phyloP scores from a whole-genome alignment of 2,113 vertebrate species.

The Gymnarchus niloticus region DNA sequence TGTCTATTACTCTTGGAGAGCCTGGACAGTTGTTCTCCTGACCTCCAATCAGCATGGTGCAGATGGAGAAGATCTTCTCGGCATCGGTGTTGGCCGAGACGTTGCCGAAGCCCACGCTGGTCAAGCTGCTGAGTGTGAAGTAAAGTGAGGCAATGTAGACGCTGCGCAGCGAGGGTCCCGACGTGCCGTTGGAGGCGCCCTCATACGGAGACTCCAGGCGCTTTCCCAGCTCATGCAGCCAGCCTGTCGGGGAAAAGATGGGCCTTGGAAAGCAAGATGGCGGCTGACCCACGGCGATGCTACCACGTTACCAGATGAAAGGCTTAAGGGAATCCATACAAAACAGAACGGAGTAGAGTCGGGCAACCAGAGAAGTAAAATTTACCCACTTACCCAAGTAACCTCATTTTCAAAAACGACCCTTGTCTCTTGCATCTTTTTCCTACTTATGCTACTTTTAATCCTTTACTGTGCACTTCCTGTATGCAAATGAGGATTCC shows the following conservation, averaged over 20 bases:
- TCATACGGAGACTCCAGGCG: conserved; percentile 85
- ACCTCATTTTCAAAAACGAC: neutral
- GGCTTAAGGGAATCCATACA: neutral
- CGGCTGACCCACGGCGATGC: neutral
- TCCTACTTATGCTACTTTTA: neutral
- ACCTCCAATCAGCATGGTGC: conserved; percentile 97
- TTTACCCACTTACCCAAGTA: neutral
- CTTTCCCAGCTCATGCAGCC: conserved; percentile 94
- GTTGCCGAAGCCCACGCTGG: conserved; percentile 95
- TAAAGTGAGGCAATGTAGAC: conserved; percentile 93
- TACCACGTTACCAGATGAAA: neutral
- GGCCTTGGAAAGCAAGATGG: neutral
- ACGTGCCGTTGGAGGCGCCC: conserved; percentile 56
- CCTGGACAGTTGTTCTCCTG: neutral
- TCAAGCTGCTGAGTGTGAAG: conserved; percentile 96
- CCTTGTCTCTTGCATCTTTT: too few species aligned
- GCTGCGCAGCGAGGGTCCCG: conserved; percentile 81
- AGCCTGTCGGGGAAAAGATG: conserved; percentile 61
- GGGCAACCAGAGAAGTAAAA: neutral
- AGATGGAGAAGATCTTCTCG: conserved; percentile 97
- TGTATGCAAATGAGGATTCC: neutral
- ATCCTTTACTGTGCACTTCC: neutral
- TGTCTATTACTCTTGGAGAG: neutral
- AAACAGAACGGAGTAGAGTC: neutral
- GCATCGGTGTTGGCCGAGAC: conserved; percentile 93